A percentile compares a stretch with the other conserved stretches of the same genome.
phyloP scores from a whole-genome alignment of 2,888 invertebrate species.

The Trimorus sp. region DNA sequence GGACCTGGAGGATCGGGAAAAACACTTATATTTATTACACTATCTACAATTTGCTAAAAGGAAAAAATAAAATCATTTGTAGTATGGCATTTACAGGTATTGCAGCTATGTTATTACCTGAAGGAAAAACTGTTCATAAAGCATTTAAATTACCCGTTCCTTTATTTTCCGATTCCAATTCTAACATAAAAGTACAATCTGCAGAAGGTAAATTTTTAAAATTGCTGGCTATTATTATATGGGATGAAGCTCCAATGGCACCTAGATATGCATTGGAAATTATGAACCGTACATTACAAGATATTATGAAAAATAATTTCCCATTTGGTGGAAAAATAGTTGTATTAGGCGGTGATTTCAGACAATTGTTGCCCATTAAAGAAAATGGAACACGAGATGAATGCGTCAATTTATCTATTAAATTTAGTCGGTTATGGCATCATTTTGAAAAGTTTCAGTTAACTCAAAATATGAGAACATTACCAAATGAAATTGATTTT shows the following conservation, averaged over 20 bases:
- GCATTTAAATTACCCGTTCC: slow-evolving; percentile 69
- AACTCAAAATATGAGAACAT: slow-evolving; percentile 45
- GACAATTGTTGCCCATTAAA: no score
- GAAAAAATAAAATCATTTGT: slow-evolving; percentile 24
- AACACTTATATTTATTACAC: background rate
- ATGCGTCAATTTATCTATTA: slow-evolving; percentile 51
- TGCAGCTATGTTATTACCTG: slow-evolving; percentile 71
- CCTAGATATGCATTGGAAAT: no score
- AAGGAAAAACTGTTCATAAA: slow-evolving; percentile 77
- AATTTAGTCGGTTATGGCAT: slow-evolving; percentile 23
- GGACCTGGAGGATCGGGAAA: slow-evolving; percentile 1
- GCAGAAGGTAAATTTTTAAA: slow-evolving; percentile 62
- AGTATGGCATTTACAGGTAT: slow-evolving; percentile 69
- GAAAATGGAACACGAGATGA: slow-evolving; percentile 7
- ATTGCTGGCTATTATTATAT: slow-evolving; percentile 33
- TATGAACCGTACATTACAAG: no score
- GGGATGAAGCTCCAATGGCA: background rate
- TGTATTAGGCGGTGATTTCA: no score
- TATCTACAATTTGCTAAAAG: slow-evolving; percentile 7
- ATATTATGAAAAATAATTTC: no score
- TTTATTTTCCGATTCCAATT: slow-evolving; percentile 55
- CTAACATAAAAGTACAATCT: slow-evolving; percentile 65
- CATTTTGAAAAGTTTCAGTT: slow-evolving; percentile 34
- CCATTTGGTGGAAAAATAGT: no score
- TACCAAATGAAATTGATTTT: slow-evolving; percentile 47